These are phyloP conservation scores for Pandion haliaetus DNA, from an alignment of 2,113 vertebrate species.

Conservation along the genomic window DNA sequence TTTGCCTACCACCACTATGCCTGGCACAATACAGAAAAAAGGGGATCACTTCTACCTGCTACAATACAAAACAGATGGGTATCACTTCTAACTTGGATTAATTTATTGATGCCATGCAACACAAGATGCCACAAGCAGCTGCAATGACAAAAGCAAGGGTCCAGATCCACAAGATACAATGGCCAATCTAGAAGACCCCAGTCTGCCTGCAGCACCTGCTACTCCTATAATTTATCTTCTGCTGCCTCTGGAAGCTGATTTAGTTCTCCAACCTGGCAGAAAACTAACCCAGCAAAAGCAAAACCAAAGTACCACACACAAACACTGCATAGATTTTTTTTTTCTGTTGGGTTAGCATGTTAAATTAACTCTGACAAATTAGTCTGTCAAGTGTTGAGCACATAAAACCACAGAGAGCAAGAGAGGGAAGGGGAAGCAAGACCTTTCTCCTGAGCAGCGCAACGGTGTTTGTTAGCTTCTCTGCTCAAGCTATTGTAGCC, in stretches of 20 bases:
- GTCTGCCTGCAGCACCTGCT: background rate
- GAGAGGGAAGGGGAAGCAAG: background rate
- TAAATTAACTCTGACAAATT: slow-evolving; percentile 2
- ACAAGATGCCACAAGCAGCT: slow-evolving; percentile 41
- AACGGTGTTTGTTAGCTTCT: background rate
- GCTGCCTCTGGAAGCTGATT: background rate
- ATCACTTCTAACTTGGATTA: background rate
- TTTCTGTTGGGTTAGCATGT: background rate
- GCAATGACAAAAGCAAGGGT: slow-evolving; percentile 26
- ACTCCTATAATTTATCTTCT: background rate
- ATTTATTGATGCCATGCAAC: background rate
- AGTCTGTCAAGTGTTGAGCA: background rate
- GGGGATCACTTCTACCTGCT: slow-evolving; percentile 2
- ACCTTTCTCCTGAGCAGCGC: fast-evolving
- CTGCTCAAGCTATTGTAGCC: background rate
- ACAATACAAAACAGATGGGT: background rate
- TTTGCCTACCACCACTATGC: background rate
- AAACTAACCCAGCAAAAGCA: background rate
- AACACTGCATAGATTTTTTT: background rate
- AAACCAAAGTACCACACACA: background rate
- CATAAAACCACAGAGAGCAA: background rate
- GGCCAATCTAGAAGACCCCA: background rate
- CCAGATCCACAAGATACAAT: background rate
- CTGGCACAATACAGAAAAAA: background rate
- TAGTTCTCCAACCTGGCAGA: background rate